These are phyloP conservation scores for Pararge aegeria DNA, from an alignment of 1,140 invertebrate genomes.

Conservation along the genomic window DNA sequence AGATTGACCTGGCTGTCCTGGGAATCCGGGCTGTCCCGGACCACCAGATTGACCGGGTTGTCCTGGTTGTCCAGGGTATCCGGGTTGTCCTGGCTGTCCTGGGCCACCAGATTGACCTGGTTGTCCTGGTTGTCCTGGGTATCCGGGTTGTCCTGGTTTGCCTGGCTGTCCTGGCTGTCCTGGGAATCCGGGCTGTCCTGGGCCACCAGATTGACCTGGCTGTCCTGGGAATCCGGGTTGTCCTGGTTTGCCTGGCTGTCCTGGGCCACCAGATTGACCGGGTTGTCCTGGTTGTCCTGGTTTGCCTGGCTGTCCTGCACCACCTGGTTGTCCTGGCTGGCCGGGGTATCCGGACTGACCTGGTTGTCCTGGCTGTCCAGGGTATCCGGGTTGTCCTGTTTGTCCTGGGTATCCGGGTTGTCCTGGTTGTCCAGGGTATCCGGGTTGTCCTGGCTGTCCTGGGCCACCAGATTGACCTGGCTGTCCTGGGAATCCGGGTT, in stretches of 20 bases:
- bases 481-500: conserved; percentile 21
- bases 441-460: conserved; percentile 29
- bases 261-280: conserved; percentile 30
- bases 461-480: conserved; percentile 25
- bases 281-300: conserved; percentile 30
- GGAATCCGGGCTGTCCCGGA: conserved; percentile 23
- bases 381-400: conserved; percentile 28
- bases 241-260: conserved; percentile 29
- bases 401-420: conserved; percentile 24
- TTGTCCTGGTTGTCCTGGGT: conserved; percentile 24
- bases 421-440: conserved; percentile 27
- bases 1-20: conserved; percentile 21
- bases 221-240: conserved; percentile 20
- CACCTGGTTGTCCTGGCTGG: conserved; percentile 23
- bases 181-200: conserved; percentile 23
- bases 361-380: conserved; percentile 26
- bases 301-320: conserved; percentile 24
- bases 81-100: conserved; percentile 27
- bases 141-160: conserved; percentile 29
- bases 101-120: conserved; percentile 27
- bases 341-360: conserved; percentile 22
- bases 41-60: conserved; percentile 26
- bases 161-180: conserved; percentile 27
- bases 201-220: conserved; percentile 24
- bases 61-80: conserved; percentile 28